Evolutionary conservation across 2,113 vertebrate genomes (phyloP).

Genomic region (Pogonocichla stellata): DNA sequence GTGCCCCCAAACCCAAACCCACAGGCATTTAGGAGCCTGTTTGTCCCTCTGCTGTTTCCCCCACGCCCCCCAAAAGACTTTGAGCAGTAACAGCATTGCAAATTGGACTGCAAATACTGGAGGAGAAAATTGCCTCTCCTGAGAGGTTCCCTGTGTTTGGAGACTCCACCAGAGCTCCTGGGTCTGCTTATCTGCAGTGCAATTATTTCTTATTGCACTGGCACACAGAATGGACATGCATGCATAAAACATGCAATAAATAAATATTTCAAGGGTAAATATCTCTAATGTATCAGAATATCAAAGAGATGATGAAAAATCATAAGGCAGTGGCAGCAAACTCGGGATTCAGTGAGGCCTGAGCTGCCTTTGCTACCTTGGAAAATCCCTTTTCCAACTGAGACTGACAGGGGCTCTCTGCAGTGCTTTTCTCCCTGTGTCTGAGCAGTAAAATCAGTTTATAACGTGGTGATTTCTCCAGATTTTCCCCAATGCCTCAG

Average conservation of each 20-base stretch:
- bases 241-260: constrained; percentile 13
- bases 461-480: background rate
- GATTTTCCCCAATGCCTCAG: background rate
- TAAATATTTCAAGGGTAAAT: background rate
- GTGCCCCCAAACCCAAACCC: background rate
- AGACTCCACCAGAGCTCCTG: background rate
- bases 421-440: background rate
- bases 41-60: background rate
- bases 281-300: background rate
- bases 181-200: background rate
- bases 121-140: constrained; percentile 1
- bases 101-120: background rate
- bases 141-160: background rate
- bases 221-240: background rate
- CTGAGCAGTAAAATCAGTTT: background rate
- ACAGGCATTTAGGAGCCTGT: background rate
- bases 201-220: background rate
- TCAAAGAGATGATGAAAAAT: background rate
- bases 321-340: background rate
- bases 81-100: background rate
- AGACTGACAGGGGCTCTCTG: background rate
- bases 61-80: background rate
- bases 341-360: background rate
- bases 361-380: background rate
- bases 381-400: background rate